Conservation (phyloP, 2,888 invertebrate genomes). For the Lasioglossum lativentre region DNA sequence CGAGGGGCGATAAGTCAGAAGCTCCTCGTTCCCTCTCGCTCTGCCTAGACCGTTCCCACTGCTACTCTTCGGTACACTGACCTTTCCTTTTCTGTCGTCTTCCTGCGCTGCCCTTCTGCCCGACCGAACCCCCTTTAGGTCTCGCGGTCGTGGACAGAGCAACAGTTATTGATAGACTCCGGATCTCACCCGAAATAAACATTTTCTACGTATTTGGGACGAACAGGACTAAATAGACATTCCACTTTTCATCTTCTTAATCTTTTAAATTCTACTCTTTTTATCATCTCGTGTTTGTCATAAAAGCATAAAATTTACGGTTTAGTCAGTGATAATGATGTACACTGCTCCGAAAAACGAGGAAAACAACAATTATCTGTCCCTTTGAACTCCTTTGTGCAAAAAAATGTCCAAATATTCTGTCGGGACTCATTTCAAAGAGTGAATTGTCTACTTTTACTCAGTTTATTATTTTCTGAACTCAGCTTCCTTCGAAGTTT, state of each 20-base stretch:
- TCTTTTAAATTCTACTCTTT: neutral
- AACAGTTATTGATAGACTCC: slow-evolving; percentile 8
- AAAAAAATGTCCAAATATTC: neutral
- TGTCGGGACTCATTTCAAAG: neutral
- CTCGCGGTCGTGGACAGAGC: neutral
- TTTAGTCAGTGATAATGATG: too few relatives aligned
- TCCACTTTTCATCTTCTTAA: neutral
- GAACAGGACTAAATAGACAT: neutral
- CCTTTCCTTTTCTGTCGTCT: slow-evolving; percentile 45
- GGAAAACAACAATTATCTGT: too few relatives aligned
- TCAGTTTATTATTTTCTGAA: neutral
- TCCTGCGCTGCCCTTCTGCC: neutral
- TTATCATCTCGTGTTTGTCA: neutral
- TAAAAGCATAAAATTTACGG: neutral
- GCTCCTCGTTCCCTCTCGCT: slow-evolving; percentile 57
- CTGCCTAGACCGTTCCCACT: slow-evolving; percentile 34
- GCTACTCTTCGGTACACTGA: slow-evolving; percentile 56
- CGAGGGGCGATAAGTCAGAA: slow-evolving; percentile 74
- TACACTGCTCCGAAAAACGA: neutral
- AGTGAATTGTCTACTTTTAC: neutral
- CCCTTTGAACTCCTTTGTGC: neutral
- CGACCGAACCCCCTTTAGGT: slow-evolving; percentile 6
- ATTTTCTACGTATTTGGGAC: neutral
- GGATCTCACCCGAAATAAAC: neutral
- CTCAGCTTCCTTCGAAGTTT: too few relatives aligned